phyloP scores from a whole-genome alignment of 2,113 vertebrate genomes.

The Bubo scandiacus region DNA sequence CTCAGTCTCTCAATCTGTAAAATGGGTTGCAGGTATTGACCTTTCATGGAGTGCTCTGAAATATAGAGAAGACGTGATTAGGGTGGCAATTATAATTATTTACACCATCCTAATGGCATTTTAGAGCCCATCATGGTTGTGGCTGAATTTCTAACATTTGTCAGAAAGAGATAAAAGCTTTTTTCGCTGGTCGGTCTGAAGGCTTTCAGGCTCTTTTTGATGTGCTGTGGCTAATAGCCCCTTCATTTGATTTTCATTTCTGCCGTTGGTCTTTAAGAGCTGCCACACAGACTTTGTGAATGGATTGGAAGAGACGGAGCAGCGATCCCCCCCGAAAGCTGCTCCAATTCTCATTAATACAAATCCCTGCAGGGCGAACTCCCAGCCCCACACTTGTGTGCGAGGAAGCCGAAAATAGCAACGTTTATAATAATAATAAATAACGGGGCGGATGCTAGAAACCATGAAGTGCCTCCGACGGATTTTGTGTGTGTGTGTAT shows the following conservation, averaged over 20 bases:
- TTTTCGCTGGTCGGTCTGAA: neutral
- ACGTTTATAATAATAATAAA: conserved; percentile 15
- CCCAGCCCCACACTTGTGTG: neutral
- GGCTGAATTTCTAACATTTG: neutral
- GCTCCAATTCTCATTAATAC: conserved; percentile 47
- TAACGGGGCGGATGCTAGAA: neutral
- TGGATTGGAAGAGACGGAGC: conserved; percentile 35
- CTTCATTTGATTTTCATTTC: conserved; percentile 28
- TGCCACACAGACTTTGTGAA: conserved; percentile 44
- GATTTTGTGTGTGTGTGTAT: neutral
- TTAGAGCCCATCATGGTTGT: neutral
- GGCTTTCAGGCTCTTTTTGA: conserved; percentile 5
- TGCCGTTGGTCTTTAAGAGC: conserved; percentile 7
- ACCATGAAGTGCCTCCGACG: neutral
- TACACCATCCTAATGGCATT: neutral
- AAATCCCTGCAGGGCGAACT: neutral
- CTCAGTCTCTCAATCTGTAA: neutral
- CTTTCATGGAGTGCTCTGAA: neutral
- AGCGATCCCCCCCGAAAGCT: conserved; percentile 6
- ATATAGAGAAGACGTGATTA: neutral
- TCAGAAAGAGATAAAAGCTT: conserved; percentile 20
- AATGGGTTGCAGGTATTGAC: accelerated
- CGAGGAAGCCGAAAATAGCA: conserved; percentile 32
- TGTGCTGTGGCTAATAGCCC: neutral
- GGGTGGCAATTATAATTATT: neutral